Evolutionary conservation across 2,113 vertebrate genomes (phyloP).

Genomic region (Odocoileus hemionus): DNA sequence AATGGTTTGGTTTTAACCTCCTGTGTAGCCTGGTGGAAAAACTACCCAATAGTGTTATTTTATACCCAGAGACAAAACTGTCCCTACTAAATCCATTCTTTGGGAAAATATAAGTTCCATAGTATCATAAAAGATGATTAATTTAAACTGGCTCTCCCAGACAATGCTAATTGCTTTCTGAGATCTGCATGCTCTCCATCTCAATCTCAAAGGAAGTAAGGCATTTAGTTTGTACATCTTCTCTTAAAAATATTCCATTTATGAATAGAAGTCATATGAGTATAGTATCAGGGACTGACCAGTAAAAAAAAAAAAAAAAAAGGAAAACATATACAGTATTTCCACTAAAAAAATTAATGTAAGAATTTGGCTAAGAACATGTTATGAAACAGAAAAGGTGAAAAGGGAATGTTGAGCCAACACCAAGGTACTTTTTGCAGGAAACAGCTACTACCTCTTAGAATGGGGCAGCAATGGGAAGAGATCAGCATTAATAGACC

Average conservation of each 20-base stretch:
- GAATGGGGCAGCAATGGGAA: background rate
- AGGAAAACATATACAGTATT: background rate
- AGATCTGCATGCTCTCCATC: background rate
- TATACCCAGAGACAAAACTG: background rate
- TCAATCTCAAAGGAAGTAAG: background rate
- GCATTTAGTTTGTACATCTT: background rate
- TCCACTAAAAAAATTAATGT: background rate
- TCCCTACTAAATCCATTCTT: background rate
- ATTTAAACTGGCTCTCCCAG: background rate
- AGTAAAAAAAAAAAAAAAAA: background rate
- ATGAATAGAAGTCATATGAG: background rate
- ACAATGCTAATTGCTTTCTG: background rate
- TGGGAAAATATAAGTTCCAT: background rate
- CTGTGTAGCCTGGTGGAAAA: background rate
- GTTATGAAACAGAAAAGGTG: background rate
- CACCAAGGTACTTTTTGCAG: background rate
- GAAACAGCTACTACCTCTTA: background rate
- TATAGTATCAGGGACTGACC: background rate
- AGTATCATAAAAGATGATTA: background rate
- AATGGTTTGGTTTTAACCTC: background rate
- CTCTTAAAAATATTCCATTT: background rate
- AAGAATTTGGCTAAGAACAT: background rate
- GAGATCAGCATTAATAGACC: background rate
- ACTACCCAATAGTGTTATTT: background rate
- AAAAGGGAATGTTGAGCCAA: background rate